Conservation (phyloP, 2,888 invertebrate genomes). For the Diachrysia chrysitis region DNA sequence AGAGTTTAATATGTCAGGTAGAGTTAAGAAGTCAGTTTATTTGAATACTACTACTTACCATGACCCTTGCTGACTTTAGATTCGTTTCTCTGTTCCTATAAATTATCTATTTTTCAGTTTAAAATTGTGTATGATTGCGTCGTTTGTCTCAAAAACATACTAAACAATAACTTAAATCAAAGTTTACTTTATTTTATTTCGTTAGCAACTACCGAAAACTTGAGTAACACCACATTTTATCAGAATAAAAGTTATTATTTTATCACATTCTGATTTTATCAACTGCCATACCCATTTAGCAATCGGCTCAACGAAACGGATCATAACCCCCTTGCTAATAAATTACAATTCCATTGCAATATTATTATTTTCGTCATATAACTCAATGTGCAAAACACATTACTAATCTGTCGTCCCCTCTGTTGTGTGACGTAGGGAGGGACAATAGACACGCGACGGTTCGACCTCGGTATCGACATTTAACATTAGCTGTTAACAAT, state of each 20-base stretch:
- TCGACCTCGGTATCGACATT: constrained; percentile 41
- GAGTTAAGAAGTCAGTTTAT: background rate
- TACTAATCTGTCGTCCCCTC: constrained; percentile 50
- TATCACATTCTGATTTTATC: constrained; percentile 4
- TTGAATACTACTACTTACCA: no score
- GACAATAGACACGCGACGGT: constrained; percentile 39
- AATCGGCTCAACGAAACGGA: constrained; percentile 1
- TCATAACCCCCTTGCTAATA: constrained; percentile 5
- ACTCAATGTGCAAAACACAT: constrained; percentile 42
- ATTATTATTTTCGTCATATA: constrained; percentile 19
- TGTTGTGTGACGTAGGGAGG: constrained; percentile 44
- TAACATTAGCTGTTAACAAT: constrained; percentile 15
- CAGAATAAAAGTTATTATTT: background rate
- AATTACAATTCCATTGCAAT: constrained; percentile 18
- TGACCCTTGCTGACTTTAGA: no score
- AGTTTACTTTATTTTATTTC: no score
- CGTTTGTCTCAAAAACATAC: no score
- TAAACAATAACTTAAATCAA: no score
- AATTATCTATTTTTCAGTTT: no score
- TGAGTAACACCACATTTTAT: background rate
- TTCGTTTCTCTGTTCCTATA: no score
- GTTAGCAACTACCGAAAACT: no score
- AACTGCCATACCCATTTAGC: constrained; percentile 1
- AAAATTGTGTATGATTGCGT: no score
- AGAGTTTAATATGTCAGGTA: background rate